Evolutionary conservation across 2,888 invertebrate species (phyloP).

Genomic region (Troglohyphantes excavatus): DNA sequence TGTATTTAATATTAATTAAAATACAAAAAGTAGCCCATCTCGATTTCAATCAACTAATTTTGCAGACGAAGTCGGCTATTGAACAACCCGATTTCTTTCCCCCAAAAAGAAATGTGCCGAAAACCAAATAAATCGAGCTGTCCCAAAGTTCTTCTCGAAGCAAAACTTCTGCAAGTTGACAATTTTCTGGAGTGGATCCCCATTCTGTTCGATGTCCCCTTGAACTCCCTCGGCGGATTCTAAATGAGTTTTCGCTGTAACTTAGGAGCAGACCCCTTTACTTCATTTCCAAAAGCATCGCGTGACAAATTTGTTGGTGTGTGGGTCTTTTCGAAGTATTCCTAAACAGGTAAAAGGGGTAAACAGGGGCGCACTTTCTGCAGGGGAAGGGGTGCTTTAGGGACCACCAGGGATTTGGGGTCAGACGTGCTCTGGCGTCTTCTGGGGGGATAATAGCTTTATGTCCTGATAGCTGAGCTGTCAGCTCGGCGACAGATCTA

Average conservation of each 20-base stretch:
- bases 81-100: constrained; percentile 44
- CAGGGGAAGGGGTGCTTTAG: constrained; percentile 51
- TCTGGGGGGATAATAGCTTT: constrained; percentile 63
- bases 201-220: constrained; percentile 37
- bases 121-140: constrained; percentile 64
- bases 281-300: constrained; percentile 13
- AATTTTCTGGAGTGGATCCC: constrained; percentile 64
- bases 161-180: constrained; percentile 51
- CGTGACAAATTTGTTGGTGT: constrained; percentile 75
- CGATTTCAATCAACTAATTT: too few species aligned
- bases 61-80: constrained; percentile 56
- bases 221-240: constrained; percentile 20
- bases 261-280: constrained; percentile 57
- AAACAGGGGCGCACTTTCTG: constrained; percentile 44
- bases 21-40: too few species aligned
- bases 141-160: constrained; percentile 26
- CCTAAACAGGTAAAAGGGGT: constrained; percentile 54
- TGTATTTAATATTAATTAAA: too few species aligned
- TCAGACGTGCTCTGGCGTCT: constrained; percentile 55
- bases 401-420: constrained; percentile 52
- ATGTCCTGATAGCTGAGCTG: constrained; percentile 58
- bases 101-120: constrained; percentile 50
- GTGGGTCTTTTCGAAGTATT: constrained; percentile 50
- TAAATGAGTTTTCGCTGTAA: constrained; percentile 70
- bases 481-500: neutral